phyloP scores from a whole-genome alignment of 2,888 invertebrate genomes.

The Nudaria mundana region DNA sequence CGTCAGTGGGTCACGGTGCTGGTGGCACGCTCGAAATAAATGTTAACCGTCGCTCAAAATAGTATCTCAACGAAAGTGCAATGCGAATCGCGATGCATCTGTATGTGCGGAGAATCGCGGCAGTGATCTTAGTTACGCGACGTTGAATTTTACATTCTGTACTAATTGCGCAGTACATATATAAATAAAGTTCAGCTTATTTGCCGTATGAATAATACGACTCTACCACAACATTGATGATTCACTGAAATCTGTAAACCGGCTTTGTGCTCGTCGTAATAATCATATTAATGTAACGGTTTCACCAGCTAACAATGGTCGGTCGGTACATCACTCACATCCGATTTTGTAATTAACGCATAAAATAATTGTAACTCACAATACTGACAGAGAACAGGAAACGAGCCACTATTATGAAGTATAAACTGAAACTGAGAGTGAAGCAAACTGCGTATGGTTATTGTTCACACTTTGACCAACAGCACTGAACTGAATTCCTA shows the following conservation, averaged over 20 bases:
- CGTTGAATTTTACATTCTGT: slow-evolving; percentile 7
- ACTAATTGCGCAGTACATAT: slow-evolving; percentile 5
- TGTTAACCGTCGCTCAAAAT: slow-evolving; percentile 56
- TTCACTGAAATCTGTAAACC: slow-evolving; percentile 16
- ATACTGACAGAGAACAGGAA: slow-evolving; percentile 16
- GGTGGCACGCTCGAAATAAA: slow-evolving; percentile 61
- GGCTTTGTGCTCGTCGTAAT: neutral
- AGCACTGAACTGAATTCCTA: slow-evolving; percentile 56
- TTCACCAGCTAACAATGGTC: slow-evolving; percentile 9
- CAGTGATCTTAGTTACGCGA: slow-evolving; percentile 10
- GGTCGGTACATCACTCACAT: slow-evolving; percentile 10
- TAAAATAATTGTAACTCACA: slow-evolving; percentile 11
- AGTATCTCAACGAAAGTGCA: slow-evolving; percentile 50
- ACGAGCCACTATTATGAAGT: slow-evolving; percentile 25
- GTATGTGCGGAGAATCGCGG: no score
- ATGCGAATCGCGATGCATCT: slow-evolving; percentile 37
- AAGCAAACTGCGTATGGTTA: slow-evolving; percentile 35
- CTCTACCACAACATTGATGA: slow-evolving; percentile 17
- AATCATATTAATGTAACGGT: slow-evolving; percentile 4
- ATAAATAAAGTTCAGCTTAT: slow-evolving; percentile 3
- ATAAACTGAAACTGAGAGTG: slow-evolving; percentile 53
- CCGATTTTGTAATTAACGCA: slow-evolving; percentile 13
- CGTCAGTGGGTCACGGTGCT: slow-evolving; percentile 69
- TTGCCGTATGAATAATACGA: slow-evolving; percentile 8
- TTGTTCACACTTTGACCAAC: slow-evolving; percentile 50